phyloP scores from a whole-genome alignment of 2,113 vertebrate genomes.

The Alosa alosa region DNA sequence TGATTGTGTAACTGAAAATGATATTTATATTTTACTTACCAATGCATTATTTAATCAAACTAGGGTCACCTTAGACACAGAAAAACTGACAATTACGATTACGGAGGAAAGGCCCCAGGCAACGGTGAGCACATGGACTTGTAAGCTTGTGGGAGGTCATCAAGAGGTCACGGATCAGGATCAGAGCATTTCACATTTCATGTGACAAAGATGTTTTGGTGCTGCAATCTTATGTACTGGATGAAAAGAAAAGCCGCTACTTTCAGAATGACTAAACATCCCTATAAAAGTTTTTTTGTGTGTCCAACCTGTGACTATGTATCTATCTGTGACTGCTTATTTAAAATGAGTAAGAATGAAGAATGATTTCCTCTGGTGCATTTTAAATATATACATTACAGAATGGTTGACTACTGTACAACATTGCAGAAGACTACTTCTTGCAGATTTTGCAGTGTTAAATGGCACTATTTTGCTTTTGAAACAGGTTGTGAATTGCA shows the following conservation, averaged over 20 bases:
- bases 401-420: not conserved
- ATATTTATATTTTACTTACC: no score
- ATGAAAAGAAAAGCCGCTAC: not conserved
- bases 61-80: not conserved
- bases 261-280: not conserved
- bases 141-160: not conserved
- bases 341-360: not conserved
- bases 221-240: not conserved
- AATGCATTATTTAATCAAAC: not conserved
- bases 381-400: not conserved
- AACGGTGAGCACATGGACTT: not conserved
- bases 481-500: not conserved
- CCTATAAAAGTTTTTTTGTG: not conserved
- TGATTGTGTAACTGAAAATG: not conserved
- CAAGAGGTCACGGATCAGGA: no score
- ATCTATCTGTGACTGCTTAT: not conserved
- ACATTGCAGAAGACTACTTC: not conserved
- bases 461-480: not conserved
- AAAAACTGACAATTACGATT: not conserved
- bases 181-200: no score
- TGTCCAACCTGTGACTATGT: not conserved
- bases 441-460: conserved; percentile 1
- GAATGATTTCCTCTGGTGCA: not conserved
- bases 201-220: no score
- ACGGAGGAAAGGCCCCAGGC: not conserved